These are phyloP conservation scores for Cebidichthys violaceus DNA, from an alignment of 2,113 vertebrate genomes.

Conservation along the genomic window DNA sequence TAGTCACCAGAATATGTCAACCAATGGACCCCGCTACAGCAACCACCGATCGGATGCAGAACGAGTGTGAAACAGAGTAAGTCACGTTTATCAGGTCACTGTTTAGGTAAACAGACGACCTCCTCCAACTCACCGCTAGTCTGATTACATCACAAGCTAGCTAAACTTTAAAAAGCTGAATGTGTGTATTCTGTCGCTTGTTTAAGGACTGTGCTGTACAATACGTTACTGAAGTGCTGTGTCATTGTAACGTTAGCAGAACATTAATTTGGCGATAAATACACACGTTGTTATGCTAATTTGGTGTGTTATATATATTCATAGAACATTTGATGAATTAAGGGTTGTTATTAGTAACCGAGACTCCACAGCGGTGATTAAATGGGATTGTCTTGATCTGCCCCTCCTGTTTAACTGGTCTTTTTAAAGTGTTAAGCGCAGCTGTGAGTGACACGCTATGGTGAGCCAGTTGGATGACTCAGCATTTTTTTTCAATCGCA, in stretches of 20 bases:
- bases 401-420: neutral
- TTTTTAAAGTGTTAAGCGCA: neutral
- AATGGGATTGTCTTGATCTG: neutral
- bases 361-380: neutral
- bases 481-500: slow-evolving; percentile 24
- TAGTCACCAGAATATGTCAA: slow-evolving; percentile 38
- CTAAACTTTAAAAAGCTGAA: neutral
- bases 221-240: neutral
- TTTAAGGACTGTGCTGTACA: neutral
- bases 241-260: neutral
- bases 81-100: slow-evolving; percentile 54
- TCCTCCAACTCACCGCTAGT: neutral
- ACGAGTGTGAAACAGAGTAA: slow-evolving; percentile 82
- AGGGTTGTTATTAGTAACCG: neutral
- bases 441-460: neutral
- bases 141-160: neutral
- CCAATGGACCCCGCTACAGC: slow-evolving; percentile 59
- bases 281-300: neutral
- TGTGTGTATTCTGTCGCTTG: neutral
- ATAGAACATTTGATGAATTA: neutral
- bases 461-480: slow-evolving; percentile 54
- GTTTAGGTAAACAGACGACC: neutral
- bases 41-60: slow-evolving; percentile 62
- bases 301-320: neutral
- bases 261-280: neutral